Evolutionary conservation across 2,888 invertebrate genomes (phyloP).

Genomic region (Plagodis pulveraria): DNA sequence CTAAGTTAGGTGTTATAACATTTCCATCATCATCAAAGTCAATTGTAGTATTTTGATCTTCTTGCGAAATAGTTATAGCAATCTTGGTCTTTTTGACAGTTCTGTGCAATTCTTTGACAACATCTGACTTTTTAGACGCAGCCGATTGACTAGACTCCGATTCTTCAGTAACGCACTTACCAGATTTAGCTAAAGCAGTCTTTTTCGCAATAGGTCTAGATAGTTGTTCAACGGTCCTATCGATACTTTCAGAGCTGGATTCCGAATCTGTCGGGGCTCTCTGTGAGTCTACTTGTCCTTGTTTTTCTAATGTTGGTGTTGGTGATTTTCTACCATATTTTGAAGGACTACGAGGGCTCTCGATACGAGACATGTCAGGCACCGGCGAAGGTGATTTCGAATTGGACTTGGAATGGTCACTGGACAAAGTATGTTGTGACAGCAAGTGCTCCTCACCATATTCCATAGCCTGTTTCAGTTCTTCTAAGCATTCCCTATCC

Average conservation of each 20-base stretch:
- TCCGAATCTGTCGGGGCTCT: slow-evolving; percentile 86
- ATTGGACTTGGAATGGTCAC: slow-evolving; percentile 78
- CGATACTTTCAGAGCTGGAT: slow-evolving; percentile 83
- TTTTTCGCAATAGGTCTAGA: slow-evolving; percentile 79
- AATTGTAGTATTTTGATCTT: slow-evolving; percentile 81
- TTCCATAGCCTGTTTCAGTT: slow-evolving; percentile 85
- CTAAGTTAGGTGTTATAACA: slow-evolving; percentile 76
- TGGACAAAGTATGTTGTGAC: slow-evolving; percentile 73
- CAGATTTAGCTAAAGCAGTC: slow-evolving; percentile 70
- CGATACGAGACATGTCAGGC: slow-evolving; percentile 71
- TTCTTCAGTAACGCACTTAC: slow-evolving; percentile 80
- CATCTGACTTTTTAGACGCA: slow-evolving; percentile 77
- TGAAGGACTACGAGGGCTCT: slow-evolving; percentile 77
- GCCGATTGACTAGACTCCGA: slow-evolving; percentile 86
- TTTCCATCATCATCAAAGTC: slow-evolving; percentile 82
- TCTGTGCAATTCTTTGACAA: slow-evolving; percentile 77
- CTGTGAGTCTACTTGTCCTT: slow-evolving; percentile 82
- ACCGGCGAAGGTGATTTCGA: slow-evolving; percentile 74
- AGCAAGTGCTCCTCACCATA: slow-evolving; percentile 79
- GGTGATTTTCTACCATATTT: slow-evolving; percentile 77
- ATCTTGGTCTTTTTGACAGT: slow-evolving; percentile 81
- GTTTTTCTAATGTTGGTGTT: slow-evolving; percentile 87
- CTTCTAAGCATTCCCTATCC: slow-evolving; percentile 86
- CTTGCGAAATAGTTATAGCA: slow-evolving; percentile 82
- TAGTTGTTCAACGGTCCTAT: slow-evolving; percentile 78